phyloP scores from a whole-genome alignment of 1,140 invertebrate genomes.

The Drosophila arawakana region DNA sequence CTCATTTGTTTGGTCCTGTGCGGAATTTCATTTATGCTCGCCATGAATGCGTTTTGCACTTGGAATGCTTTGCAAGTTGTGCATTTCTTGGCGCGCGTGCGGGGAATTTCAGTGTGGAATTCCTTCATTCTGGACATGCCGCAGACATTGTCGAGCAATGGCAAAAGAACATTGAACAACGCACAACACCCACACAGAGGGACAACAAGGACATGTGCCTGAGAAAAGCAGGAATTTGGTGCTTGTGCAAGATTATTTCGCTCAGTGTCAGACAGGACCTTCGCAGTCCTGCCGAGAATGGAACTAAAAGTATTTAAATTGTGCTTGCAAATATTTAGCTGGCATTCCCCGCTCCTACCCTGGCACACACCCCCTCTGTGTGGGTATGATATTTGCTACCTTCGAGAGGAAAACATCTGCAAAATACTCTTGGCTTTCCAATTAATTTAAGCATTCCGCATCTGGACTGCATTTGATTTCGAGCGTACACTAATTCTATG shows the following conservation, averaged over 20 bases:
- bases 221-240: conserved; percentile 33
- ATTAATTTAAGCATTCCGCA: conserved; percentile 66
- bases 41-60: conserved; percentile 77
- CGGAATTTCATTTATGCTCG: conserved; percentile 77
- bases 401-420: conserved; percentile 63
- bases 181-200: neutral
- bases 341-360: conserved; percentile 2
- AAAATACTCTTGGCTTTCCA: conserved; percentile 64
- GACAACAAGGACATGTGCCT: conserved; percentile 24
- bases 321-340: conserved; percentile 73
- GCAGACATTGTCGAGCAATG: conserved; percentile 64
- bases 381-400: conserved; percentile 52
- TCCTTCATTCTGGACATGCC: conserved; percentile 79
- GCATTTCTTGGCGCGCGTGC: conserved; percentile 79
- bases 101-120: conserved; percentile 78
- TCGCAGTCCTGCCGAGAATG: conserved; percentile 52
- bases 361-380: neutral
- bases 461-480: neutral
- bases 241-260: conserved; percentile 63
- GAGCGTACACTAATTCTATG: conserved; percentile 42
- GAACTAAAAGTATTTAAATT: conserved; percentile 78
- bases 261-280: conserved; percentile 43
- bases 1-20: conserved; percentile 53
- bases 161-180: neutral
- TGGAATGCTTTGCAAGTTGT: conserved; percentile 77